Evolutionary conservation across 2,888 invertebrate genomes (phyloP), one percentile per base, ranked within the genome.

Genomic region (Platycheirus albimanus): DNA sequence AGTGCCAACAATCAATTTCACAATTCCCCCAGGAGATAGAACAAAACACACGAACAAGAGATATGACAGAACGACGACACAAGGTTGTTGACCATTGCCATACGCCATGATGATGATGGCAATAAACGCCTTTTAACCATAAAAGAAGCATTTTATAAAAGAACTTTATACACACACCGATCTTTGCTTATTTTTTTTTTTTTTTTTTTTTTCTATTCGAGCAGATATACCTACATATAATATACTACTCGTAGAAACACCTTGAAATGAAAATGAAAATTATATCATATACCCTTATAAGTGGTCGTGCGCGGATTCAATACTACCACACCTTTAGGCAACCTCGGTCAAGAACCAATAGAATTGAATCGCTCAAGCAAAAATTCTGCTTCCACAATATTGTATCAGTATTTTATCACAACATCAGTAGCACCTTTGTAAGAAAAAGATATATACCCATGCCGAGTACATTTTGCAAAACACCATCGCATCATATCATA

Each of bases 231-330:
- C n/a, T n/a, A n/a, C n/a, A n/a, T n/a, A n/a, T n/a, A n/a, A n/a
- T n/a, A n/a, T n/a, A n/a, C n/a, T n/a, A n/a, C n/a, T n/a, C 15
- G 10, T 43, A 30, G 28, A 72, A 78, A 72, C 72, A 72, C 85
- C 84, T 85, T 86, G 85, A 86, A 86, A 85, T 86, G 86, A 86
- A 86, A 86, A 84, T 85, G 85, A 86, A 86, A 85, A 86, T 85
- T 76, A 81, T 74, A 61, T 58, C 64, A 61, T 61, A 71, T 69
- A 49, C 74, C 71, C 58, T 71, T 78, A 56, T 64, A 64, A 49
- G 70, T 54, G 61, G 61, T 51, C 49, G 33, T n/a, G 43, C 33
- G 24, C 5, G 24, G 5, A 24, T 24, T 24, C 30, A 45, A 11
- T 47, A 72, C 33, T 54, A 61, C 61, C 15, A 71, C 56, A 36